Evolutionary conservation across 2,113 vertebrate species (phyloP).

Genomic region (Phoenicopterus ruber): DNA sequence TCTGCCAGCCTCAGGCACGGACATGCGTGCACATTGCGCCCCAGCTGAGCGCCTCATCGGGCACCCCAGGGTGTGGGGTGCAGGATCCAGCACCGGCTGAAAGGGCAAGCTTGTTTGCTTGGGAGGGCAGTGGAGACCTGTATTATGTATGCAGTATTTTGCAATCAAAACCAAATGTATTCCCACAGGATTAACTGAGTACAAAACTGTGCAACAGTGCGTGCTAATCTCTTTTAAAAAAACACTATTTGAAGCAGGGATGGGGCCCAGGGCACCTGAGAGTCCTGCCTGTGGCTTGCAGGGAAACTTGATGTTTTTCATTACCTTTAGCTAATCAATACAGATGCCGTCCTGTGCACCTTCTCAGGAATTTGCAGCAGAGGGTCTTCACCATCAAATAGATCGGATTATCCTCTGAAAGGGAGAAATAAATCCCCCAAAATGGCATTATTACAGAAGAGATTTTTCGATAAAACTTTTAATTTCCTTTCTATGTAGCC

Average conservation of each 20-base stretch:
- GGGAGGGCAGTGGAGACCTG: not conserved
- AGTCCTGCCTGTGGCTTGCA: not conserved
- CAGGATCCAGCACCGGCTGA: not conserved
- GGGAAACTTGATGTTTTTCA: not conserved
- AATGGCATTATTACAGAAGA: not conserved
- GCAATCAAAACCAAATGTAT: not conserved
- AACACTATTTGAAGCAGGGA: accelerated
- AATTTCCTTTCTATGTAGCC: not conserved
- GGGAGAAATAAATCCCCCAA: not conserved
- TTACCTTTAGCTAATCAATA: not conserved
- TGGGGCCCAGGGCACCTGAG: too few relatives aligned
- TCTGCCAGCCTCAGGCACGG: not conserved
- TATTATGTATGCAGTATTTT: not conserved
- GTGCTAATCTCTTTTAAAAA: not conserved
- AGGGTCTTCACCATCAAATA: not conserved
- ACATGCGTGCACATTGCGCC: accelerated
- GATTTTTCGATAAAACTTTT: not conserved
- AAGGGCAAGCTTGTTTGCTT: not conserved
- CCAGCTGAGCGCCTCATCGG: accelerated
- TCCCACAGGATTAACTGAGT: not conserved
- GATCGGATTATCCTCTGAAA: not conserved
- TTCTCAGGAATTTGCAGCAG: not conserved
- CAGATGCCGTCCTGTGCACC: accelerated
- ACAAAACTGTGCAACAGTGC: not conserved
- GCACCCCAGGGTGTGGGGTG: not conserved